These are phyloP conservation scores for Augiades crinisus DNA, from an alignment of 2,888 invertebrate genomes.

Conservation along the genomic window DNA sequence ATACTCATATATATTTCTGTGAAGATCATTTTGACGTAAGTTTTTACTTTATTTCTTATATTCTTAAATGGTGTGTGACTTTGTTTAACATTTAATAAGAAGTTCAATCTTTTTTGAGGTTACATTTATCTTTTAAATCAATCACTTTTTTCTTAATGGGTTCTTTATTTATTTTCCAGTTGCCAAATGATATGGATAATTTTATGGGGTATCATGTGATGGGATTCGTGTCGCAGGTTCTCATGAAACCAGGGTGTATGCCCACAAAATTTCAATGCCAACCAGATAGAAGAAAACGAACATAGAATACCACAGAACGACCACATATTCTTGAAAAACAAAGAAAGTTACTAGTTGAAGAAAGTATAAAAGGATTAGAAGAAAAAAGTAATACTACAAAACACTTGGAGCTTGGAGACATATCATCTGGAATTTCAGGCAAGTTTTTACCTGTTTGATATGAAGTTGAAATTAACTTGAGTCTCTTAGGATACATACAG, in stretches of 20 bases:
- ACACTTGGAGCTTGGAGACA: neutral
- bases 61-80: neutral
- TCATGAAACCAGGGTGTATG: conserved; percentile 41
- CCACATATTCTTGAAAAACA: conserved; percentile 31
- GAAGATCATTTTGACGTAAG: neutral
- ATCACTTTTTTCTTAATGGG: neutral
- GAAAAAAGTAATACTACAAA: conserved; percentile 16
- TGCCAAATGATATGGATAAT: conserved; percentile 45
- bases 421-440: conserved; percentile 4
- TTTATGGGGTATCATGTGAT: conserved; percentile 43
- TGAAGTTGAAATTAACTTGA: no score
- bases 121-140: neutral
- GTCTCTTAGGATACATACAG: no score
- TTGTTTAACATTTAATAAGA: no score
- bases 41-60: neutral
- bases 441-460: no score
- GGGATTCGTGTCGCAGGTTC: conserved; percentile 41
- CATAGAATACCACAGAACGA: conserved; percentile 27
- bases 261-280: conserved; percentile 42
- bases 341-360: conserved; percentile 26
- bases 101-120: no score
- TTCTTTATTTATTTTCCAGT: conserved; percentile 31
- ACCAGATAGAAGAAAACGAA: conserved; percentile 33
- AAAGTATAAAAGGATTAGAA: conserved; percentile 28
- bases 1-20: neutral